phyloP scores from a whole-genome alignment of 2,888 invertebrate species.

The Morpho helenor region DNA sequence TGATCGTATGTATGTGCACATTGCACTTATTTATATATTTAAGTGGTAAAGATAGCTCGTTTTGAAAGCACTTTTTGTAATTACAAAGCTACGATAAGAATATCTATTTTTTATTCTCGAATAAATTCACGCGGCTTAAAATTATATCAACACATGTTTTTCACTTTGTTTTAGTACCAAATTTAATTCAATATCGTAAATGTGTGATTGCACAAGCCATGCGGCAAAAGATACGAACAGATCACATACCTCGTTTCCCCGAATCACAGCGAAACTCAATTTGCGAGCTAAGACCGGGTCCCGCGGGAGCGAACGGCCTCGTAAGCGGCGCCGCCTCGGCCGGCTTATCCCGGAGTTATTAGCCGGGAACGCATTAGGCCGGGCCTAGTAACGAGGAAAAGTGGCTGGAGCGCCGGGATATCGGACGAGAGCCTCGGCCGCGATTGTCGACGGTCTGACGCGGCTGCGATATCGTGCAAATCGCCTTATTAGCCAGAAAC shows the following conservation, averaged over 20 bases:
- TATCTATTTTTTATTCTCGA: too few species aligned
- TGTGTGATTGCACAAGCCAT: too few species aligned
- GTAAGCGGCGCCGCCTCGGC: constrained; percentile 46
- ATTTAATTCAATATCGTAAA: too few species aligned
- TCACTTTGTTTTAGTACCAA: too few species aligned
- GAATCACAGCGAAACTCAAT: constrained; percentile 66
- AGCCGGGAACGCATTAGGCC: constrained; percentile 50
- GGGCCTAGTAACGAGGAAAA: constrained; percentile 45
- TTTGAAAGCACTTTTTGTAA: too few species aligned
- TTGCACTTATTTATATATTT: too few species aligned
- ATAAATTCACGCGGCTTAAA: too few species aligned
- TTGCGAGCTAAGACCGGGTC: constrained; percentile 47
- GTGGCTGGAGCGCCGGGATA: constrained; percentile 36
- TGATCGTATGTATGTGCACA: too few species aligned
- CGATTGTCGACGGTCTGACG: constrained; percentile 24
- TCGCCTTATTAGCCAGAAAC: not conserved
- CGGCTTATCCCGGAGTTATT: constrained; percentile 51
- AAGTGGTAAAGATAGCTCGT: too few species aligned
- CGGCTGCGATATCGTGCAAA: too few species aligned
- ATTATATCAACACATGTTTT: too few species aligned
- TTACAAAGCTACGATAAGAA: too few species aligned
- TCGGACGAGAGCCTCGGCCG: constrained; percentile 33
- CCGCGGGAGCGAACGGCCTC: constrained; percentile 41
- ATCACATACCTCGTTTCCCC: constrained; percentile 38
- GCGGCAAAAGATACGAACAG: constrained; percentile 16